Evolutionary conservation across 1,140 invertebrate species (phyloP), one percentile per base, ranked within the genome.

Genomic region (Pygmarrhopalites habei): DNA sequence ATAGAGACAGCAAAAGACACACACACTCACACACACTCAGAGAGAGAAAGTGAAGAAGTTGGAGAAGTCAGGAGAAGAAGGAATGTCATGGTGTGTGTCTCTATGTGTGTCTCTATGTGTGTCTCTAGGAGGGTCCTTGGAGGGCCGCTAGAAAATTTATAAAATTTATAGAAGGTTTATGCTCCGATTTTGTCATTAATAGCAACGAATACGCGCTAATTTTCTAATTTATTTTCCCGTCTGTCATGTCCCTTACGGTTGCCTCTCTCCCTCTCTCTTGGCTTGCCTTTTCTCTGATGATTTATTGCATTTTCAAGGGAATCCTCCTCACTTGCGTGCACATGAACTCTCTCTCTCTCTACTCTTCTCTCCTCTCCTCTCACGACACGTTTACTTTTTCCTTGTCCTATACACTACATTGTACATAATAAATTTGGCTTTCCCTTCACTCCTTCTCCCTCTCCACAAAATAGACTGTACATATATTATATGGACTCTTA

Each of bases 171-270:
- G 65, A 58, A 26, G 56, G 47, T 59, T 66, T 66, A 66, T 66
- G 62, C 65, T 58, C 19, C 53, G 57, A 62, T 66, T 56, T 35
- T 60, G 46, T 66, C 65, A 66, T 66, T 66, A 66, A 62, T n/a
- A n/a, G n/a, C n/a, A n/a, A n/a, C n/a, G n/a, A n/a, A n/a, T 66
- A 66, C 53, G 65, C 62, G 65, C 65, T 66, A 66, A 66, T 66
- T 66, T 66, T 62, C 60, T 62, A 66, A 66, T 66, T 66, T 66
- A 66, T 66, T 66, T 66, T 62, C 65, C 55, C 46, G 57, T 62
- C 53, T 62, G 65, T 66, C 65, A 66, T 66, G 57, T 62, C 60
- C n/a, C 55, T 39, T 60, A 61, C 51, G 60, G 43, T 56, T 55
- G 43, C 35, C 28, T 59, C 58, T 51, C 28, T 21, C 58, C 32